Conservation (phyloP, 2,888 invertebrate genomes). For the Tenodera sinensis region DNA sequence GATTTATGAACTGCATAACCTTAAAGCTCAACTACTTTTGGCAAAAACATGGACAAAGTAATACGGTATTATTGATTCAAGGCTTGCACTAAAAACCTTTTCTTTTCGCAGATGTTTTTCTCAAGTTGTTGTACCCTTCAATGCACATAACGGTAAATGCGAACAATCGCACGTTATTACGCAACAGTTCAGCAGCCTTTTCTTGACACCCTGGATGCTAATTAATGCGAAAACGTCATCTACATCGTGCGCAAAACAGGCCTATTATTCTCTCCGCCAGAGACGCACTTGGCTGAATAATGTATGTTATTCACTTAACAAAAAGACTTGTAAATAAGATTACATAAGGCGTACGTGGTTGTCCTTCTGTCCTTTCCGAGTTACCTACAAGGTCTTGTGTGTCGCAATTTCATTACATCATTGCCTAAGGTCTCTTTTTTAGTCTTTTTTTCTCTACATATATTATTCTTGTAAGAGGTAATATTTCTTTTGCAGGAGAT, state of each 20-base stretch:
- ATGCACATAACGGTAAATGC: too few relatives aligned
- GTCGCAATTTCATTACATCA: neutral
- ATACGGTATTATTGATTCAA: too few relatives aligned
- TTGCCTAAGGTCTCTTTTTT: neutral
- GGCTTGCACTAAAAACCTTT: too few relatives aligned
- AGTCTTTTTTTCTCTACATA: neutral
- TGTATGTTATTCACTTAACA: neutral
- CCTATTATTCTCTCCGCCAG: neutral
- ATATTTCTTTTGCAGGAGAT: too few relatives aligned
- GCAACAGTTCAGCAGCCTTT: too few relatives aligned
- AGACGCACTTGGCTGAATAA: neutral
- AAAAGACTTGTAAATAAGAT: neutral
- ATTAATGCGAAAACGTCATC: neutral
- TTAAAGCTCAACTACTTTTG: too few relatives aligned
- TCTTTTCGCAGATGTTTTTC: too few relatives aligned
- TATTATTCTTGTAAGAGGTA: too few relatives aligned
- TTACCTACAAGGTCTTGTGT: neutral
- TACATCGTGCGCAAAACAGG: neutral
- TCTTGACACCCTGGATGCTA: neutral
- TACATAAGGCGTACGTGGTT: neutral
- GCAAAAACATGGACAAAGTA: too few relatives aligned
- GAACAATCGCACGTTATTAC: too few relatives aligned
- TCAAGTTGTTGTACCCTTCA: too few relatives aligned
- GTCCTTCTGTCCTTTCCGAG: neutral
- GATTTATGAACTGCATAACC: too few relatives aligned